phyloP scores from a whole-genome alignment of 2,113 vertebrate genomes.

The Elachura formosa region DNA sequence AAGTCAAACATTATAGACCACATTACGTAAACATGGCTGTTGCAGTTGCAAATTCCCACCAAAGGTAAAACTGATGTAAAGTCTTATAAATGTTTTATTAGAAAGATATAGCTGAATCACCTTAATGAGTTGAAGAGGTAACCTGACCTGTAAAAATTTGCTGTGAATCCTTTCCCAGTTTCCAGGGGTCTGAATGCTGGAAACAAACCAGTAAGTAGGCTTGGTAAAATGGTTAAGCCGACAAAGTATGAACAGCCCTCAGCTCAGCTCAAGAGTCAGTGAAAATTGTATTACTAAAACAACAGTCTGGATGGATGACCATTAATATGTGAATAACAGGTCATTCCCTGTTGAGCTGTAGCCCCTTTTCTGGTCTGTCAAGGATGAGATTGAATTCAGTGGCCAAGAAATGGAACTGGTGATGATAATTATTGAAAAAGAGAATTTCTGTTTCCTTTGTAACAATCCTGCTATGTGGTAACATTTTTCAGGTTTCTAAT shows the following conservation, averaged over 20 bases:
- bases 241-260: not conserved
- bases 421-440: not conserved
- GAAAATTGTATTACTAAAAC: not conserved
- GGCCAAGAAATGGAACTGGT: not conserved
- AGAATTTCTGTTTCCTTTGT: not conserved
- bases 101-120: not conserved
- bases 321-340: not conserved
- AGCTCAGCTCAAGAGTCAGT: not conserved
- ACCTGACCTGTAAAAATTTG: not conserved
- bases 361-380: not conserved
- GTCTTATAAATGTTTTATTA: not conserved
- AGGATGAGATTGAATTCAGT: not conserved
- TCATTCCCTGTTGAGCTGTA: not conserved
- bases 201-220: not conserved
- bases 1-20: not conserved
- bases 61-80: not conserved
- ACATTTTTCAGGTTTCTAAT: not conserved
- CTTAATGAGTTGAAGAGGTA: not conserved
- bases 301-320: not conserved
- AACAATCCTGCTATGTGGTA: accelerated
- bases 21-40: not conserved
- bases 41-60: not conserved
- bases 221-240: not conserved
- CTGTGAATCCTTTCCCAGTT: not conserved
- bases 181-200: not conserved